Percentiles rank a stretch among this genome's conserved stretches.
These are phyloP conservation scores for Myiozetetes cayanensis DNA, from an alignment of 2,113 vertebrate species.

Conservation along the genomic window DNA sequence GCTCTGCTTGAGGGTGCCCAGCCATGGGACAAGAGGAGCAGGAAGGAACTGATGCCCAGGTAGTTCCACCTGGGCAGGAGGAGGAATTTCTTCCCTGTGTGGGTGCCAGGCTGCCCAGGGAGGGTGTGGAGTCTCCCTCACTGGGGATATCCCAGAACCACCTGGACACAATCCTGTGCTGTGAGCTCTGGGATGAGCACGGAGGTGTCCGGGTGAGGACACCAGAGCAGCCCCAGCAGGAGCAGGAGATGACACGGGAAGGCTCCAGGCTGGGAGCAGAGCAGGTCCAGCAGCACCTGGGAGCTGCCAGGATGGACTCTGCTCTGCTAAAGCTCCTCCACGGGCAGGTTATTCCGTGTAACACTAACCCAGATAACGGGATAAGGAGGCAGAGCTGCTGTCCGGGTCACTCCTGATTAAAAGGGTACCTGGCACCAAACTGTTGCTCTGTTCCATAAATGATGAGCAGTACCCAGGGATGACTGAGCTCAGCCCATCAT, in stretches of 20 bases:
- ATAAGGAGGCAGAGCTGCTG: not conserved
- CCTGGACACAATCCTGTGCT: not conserved
- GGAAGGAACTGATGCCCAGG: not conserved
- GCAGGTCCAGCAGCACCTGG: not conserved
- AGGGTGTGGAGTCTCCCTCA: not conserved
- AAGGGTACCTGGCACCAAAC: not conserved
- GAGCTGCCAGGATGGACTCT: not conserved
- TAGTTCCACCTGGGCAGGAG: not conserved
- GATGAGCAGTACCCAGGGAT: rapidly evolving
- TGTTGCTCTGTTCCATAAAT: not conserved
- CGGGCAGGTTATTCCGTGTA: not conserved
- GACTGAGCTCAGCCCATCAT: rapidly evolving
- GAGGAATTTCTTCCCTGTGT: not conserved
- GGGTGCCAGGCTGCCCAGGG: not conserved
- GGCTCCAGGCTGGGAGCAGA: not conserved
- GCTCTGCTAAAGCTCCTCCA: not conserved
- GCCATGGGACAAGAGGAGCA: not conserved
- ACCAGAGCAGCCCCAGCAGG: rapidly evolving
- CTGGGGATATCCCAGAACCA: not conserved
- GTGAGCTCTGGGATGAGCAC: not conserved
- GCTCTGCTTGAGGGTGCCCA: not conserved
- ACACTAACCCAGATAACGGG: not conserved
- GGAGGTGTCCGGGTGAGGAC: not conserved
- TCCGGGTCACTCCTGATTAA: not conserved
- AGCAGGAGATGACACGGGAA: not conserved